Evolutionary conservation across 1,140 invertebrate species (phyloP).

Genomic region (Aphelinus atriplicis): DNA sequence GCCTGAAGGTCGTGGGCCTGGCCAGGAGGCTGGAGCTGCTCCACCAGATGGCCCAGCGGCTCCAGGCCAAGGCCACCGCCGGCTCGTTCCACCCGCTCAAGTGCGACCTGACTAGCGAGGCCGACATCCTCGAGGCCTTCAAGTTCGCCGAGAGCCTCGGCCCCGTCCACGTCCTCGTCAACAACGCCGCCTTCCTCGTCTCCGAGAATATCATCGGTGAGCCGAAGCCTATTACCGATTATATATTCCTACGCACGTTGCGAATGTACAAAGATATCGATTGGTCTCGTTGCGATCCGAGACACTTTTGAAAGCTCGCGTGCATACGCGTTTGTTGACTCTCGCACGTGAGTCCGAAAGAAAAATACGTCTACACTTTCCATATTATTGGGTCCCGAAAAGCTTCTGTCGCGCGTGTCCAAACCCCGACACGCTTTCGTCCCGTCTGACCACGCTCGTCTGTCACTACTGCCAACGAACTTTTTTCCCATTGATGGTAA

Average conservation of each 20-base stretch:
- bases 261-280: too few species aligned
- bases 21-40: slow-evolving; percentile 71
- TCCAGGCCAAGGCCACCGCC: slow-evolving; percentile 44
- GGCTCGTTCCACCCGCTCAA: slow-evolving; percentile 65
- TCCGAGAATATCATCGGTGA: slow-evolving; percentile 54
- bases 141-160: slow-evolving; percentile 71
- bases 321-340: too few species aligned
- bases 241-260: neutral
- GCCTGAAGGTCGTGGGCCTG: slow-evolving; percentile 76
- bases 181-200: slow-evolving; percentile 74
- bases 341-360: too few species aligned
- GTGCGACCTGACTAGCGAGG: slow-evolving; percentile 75
- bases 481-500: too few species aligned
- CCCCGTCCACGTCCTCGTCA: slow-evolving; percentile 76
- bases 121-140: slow-evolving; percentile 75
- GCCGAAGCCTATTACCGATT: slow-evolving; percentile 35
- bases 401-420: too few species aligned
- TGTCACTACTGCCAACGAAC: too few species aligned
- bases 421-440: too few species aligned
- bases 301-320: too few species aligned
- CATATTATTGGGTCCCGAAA: too few species aligned
- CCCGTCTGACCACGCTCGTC: too few species aligned
- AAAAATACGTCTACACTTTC: too few species aligned
- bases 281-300: too few species aligned
- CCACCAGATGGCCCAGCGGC: slow-evolving; percentile 43